Percentiles rank a stretch among this genome's conserved stretches.
phyloP scores from a whole-genome alignment of 2,888 invertebrate genomes.

The Pilophorus perplexus region DNA sequence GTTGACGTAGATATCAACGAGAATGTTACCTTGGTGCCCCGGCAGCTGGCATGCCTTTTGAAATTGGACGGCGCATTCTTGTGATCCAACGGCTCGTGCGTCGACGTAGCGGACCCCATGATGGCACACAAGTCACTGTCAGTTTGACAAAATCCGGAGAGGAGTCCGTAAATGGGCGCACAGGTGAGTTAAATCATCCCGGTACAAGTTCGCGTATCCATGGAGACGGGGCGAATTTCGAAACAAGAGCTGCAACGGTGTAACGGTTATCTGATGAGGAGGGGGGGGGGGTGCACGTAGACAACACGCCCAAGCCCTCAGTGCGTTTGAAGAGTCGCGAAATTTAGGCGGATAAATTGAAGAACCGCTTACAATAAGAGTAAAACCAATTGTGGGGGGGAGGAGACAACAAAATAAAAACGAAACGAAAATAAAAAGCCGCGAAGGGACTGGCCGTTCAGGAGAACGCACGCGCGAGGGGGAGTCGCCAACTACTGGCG shows the following conservation, averaged over 20 bases:
- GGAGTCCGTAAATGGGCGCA: too few relatives aligned
- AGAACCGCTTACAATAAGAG: too few relatives aligned
- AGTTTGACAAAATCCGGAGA: too few relatives aligned
- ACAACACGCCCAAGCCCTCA: background rate
- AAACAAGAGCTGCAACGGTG: conserved; percentile 28
- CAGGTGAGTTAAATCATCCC: too few relatives aligned
- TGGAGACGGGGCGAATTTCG: conserved; percentile 15
- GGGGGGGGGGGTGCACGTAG: conserved; percentile 1
- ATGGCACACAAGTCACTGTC: too few relatives aligned
- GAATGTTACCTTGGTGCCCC: conserved; percentile 49
- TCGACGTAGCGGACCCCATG: conserved; percentile 49
- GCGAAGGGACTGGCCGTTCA: background rate
- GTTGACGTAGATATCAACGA: too few relatives aligned
- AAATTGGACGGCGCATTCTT: conserved; percentile 46
- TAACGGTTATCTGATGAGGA: conserved; percentile 22
- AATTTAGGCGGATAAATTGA: too few relatives aligned
- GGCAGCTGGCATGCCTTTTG: conserved; percentile 48
- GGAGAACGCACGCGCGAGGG: background rate
- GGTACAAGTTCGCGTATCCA: too few relatives aligned
- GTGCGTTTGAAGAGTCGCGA: too few relatives aligned
- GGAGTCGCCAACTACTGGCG: conserved; percentile 8
- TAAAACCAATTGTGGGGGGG: too few relatives aligned
- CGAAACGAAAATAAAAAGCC: conserved; percentile 1
- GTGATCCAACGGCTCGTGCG: conserved; percentile 49
- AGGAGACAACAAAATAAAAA: background rate